Conservation (phyloP, 2,113 vertebrate species). For the Ceyx margarethae region DNA sequence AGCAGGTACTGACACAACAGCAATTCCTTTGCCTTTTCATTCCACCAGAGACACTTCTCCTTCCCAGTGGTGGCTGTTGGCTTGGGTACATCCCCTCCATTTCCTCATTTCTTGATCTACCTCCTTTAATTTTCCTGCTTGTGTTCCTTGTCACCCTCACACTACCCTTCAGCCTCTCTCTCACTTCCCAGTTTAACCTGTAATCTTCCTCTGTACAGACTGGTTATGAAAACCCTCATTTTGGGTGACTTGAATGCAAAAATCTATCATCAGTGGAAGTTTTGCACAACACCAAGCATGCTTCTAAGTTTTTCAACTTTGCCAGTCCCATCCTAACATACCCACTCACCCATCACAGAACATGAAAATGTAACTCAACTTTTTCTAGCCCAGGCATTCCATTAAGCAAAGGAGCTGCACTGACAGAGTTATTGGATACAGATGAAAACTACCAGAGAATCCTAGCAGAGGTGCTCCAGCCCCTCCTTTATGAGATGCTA, state of each 20-base stretch:
- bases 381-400: background rate
- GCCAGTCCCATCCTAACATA: background rate
- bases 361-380: background rate
- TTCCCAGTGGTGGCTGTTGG: background rate
- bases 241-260: background rate
- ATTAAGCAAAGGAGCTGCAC: background rate
- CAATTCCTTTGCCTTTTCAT: background rate
- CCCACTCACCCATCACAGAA: background rate
- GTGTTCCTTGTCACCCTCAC: background rate
- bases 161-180: background rate
- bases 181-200: background rate
- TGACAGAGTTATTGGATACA: background rate
- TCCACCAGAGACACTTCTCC: background rate
- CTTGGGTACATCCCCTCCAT: background rate
- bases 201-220: background rate
- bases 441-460: background rate
- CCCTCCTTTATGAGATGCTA: background rate
- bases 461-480: too few relatives aligned
- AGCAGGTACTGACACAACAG: background rate
- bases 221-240: background rate
- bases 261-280: accelerated
- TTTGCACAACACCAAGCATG: background rate
- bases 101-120: background rate
- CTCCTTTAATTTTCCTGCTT: background rate
- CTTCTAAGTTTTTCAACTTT: background rate